These are phyloP conservation scores for Mus pahari DNA, from an alignment of 2,113 vertebrate genomes.

Conservation along the genomic window DNA sequence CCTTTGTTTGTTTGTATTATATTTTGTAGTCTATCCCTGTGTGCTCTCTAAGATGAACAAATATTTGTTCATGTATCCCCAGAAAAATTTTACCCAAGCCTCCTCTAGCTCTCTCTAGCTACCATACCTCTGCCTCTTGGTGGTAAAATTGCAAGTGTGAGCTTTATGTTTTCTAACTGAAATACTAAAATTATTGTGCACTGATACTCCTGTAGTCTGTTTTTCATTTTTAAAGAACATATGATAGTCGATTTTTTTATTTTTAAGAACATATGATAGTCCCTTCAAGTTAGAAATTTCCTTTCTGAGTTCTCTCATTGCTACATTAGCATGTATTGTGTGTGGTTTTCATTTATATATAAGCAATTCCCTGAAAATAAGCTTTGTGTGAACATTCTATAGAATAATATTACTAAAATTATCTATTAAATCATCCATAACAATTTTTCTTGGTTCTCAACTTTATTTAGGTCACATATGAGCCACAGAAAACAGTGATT, in stretches of 20 bases:
- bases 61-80: background rate
- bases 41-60: background rate
- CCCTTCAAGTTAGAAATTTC: background rate
- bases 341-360: background rate
- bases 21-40: background rate
- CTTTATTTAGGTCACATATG: background rate
- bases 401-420: constrained; percentile 2
- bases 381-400: background rate
- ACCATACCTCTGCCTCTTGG: no score
- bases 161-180: background rate
- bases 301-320: background rate
- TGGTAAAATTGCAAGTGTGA: background rate
- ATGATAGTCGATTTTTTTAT: no score
- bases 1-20: background rate
- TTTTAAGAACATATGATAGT: background rate
- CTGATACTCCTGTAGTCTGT: background rate
- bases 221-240: no score
- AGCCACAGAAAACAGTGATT: background rate
- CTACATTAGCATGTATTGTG: background rate
- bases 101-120: background rate
- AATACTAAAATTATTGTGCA: background rate
- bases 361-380: background rate
- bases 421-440: constrained; percentile 9
- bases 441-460: background rate
- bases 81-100: background rate